Base-by-base conservation (phyloP, 2,113 vertebrate species). In the Ochotona princeps region DNA sequence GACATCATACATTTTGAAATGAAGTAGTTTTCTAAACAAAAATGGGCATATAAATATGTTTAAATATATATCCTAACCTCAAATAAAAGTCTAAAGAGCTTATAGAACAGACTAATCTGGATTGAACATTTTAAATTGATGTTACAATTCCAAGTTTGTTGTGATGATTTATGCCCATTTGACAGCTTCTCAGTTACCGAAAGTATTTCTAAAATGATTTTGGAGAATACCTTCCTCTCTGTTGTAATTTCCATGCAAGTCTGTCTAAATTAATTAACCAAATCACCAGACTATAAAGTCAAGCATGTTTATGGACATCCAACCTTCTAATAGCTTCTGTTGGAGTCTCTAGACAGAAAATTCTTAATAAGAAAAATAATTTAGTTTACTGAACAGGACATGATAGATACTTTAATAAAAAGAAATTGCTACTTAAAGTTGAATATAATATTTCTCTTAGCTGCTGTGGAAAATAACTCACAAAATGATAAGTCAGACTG, bases 401-500 rank as follows among this genome's bases (percentile, higher is more conserved):
- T 96, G 84, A 96, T 90, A 26, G 69, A 94, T 95, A 21, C 70
- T 87, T 94, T 95, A 95, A 92, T 96, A 94, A 93, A 95, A 96
- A 90, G 74, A 93, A 94, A 94, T 90, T 96, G 67, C 79, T 90
- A 9, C 83, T 94, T 94, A 85, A 94, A 90, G 25, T 96, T 94
- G 83, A 95, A 93, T 92, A 78, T 90, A 92, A 90, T 97, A 88
- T 90, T 96, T 94, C 74, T 96, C 32, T 88, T 90, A 70, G 80
- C 83, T 90, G 44, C 32, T 79, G 11, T 91, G 80, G 80, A 95
- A 96, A 80, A 92, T 94, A 95, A 93, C 95, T 96, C 96, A 26
- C 80, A 94, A 96, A 83, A 90, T 92, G 88, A 79, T 85, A 95
- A 92, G 60, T 90, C 94, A 92, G 47, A 92, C 30, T 92, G 70